phyloP scores from a whole-genome alignment of 2,888 invertebrate genomes.

The Dryococelus australis region DNA sequence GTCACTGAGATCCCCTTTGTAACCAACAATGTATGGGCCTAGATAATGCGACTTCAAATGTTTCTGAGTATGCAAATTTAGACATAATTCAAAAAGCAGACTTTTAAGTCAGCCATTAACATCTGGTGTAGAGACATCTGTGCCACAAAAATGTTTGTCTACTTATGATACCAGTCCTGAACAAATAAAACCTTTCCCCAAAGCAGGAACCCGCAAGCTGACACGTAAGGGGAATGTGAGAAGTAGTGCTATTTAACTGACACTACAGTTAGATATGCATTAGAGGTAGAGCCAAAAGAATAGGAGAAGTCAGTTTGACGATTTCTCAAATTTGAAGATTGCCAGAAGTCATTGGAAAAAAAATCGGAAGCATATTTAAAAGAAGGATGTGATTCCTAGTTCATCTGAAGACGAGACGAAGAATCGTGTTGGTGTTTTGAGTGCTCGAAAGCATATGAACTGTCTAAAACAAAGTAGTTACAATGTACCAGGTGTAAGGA shows the following conservation, averaged over 20 bases:
- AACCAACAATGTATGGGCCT: too few species aligned
- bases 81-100: too few species aligned
- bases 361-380: neutral
- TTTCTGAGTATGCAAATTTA: too few species aligned
- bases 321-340: neutral
- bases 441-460: constrained; percentile 23
- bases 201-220: too few species aligned
- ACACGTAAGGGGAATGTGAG: neutral
- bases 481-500: neutral
- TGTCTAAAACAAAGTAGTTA: neutral
- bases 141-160: constrained; percentile 19
- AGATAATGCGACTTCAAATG: too few species aligned
- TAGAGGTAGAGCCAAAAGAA: constrained; percentile 28
- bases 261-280: constrained; percentile 31
- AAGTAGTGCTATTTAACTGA: constrained; percentile 24
- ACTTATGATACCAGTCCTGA: neutral
- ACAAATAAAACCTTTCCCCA: neutral
- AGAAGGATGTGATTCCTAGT: neutral
- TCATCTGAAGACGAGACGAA: neutral
- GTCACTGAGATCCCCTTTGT: constrained; percentile 43
- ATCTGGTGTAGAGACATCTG: too few species aligned
- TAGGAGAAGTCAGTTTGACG: neutral
- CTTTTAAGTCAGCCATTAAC: too few species aligned
- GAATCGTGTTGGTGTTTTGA: neutral
- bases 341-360: neutral